Evolutionary conservation across 92 coral and sea anemone species (phyloP).

Genomic region (Isaurus tuberculatus): DNA sequence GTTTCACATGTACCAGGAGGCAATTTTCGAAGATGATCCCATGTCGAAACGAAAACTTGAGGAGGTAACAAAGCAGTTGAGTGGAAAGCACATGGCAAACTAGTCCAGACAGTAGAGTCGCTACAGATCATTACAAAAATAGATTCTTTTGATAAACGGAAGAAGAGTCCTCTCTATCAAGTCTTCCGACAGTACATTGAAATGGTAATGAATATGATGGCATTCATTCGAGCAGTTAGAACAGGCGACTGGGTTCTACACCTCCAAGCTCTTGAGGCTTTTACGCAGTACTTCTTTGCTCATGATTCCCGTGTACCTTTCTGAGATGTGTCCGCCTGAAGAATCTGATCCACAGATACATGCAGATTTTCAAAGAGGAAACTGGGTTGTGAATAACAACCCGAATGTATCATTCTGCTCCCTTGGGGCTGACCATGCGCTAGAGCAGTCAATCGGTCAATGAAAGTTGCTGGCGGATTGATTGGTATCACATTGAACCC

Average conservation of each 20-base stretch:
- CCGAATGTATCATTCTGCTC: constrained; percentile 53
- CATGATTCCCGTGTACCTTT: constrained; percentile 71
- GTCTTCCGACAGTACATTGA: constrained; percentile 61
- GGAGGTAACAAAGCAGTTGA: constrained; percentile 25
- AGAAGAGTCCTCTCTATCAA: constrained; percentile 54
- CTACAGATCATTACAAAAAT: no score
- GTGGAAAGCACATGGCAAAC: not conserved
- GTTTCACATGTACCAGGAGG: no score
- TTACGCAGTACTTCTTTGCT: constrained; percentile 68
- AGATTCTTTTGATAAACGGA: constrained; percentile 67
- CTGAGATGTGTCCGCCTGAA: constrained; percentile 21
- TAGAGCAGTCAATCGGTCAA: constrained; percentile 70
- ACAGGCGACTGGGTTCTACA: no score
- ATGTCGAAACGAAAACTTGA: not conserved
- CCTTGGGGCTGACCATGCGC: no score
- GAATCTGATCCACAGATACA: no score
- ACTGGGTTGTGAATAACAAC: constrained; percentile 75
- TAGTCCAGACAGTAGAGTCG: no score
- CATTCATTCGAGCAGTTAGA: constrained; percentile 60
- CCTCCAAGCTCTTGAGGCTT: constrained; percentile 50
- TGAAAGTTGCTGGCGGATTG: no score
- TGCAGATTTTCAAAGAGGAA: constrained; percentile 59
- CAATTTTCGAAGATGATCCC: constrained; percentile 24
- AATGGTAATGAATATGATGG: constrained; percentile 60
- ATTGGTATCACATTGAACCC: no score